Base-by-base conservation (phyloP, 1,140 invertebrate genomes). In the Antheraea mylitta region DNA sequence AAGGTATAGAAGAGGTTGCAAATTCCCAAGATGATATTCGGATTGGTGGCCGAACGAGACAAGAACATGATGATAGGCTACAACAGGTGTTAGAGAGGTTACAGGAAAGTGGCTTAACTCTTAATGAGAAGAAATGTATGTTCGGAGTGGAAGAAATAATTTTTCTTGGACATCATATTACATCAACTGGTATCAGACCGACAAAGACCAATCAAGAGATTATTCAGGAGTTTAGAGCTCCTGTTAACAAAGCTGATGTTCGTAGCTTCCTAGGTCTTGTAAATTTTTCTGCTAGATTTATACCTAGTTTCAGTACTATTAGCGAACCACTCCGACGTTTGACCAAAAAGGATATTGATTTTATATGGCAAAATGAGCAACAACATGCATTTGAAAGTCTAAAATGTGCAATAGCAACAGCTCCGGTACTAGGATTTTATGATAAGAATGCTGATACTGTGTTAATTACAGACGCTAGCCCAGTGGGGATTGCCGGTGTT, bases 251-350 rank as follows among this genome's bases (percentile, higher is more conserved):
- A 8, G 85, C 81, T 65, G 76, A 90, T 63, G 64, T 92, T 8
- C 79, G 82, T 72, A 74, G 83, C 36, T 93, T 92, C 72, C 70
- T 94, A 38, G 92, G 88, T 5, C 64, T 91, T 4, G 70, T 87
- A 3, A 90, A 90, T 42, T 93, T 83, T 72, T 89, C 93, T 66
- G 70, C 83, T 7, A 78, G 83, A 72, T 93, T 90, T 77, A 80
- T 92, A 30, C 73, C 73, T 0, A 67, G 83, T 18, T 82, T 85
- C 18, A 69, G 86, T 0, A 66, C 63, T 5, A 9, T 38, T 6
- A 38, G 5, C 5, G 37, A 38, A 38, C 37, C 37, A 5, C 37
- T 38, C 37, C 37, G 37, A 38, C 37, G 37, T 38, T 38, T 38
- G 37, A 38, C 37, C 37, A 38, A 9, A 38, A 5, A 38, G 37